Evolutionary conservation across 1,140 invertebrate species (phyloP).

Genomic region (Trachelipus rathkii): DNA sequence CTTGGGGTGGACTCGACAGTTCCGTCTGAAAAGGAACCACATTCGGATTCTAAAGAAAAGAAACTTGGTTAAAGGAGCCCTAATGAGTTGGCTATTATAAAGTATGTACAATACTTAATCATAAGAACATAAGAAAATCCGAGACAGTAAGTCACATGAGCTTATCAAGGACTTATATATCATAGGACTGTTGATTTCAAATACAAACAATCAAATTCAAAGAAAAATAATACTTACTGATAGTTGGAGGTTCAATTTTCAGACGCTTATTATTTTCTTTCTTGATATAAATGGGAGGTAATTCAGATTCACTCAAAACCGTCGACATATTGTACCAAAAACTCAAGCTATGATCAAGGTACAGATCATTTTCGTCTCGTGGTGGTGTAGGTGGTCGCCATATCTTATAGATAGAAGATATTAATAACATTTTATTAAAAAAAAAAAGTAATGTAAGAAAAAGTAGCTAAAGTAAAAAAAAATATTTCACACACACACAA

Average conservation of each 20-base stretch:
- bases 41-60: not conserved
- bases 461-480: not conserved
- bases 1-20: not conserved
- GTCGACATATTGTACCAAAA: conserved; percentile 76
- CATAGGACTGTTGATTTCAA: too few relatives aligned
- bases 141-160: too few relatives aligned
- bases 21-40: not conserved
- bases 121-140: too few relatives aligned
- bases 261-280: conserved; percentile 69
- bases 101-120: too few relatives aligned
- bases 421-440: conserved; percentile 30
- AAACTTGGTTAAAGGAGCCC: conserved; percentile 2
- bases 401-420: conserved; percentile 60
- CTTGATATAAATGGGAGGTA: conserved; percentile 79
- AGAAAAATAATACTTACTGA: conserved; percentile 49
- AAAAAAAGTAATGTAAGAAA: too few relatives aligned
- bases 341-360: conserved; percentile 76
- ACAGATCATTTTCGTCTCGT: conserved; percentile 82
- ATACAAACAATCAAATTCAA: too few relatives aligned
- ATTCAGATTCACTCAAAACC: conserved; percentile 72
- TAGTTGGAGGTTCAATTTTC: conserved; percentile 58
- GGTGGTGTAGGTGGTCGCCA: conserved; percentile 94
- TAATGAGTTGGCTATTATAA: too few relatives aligned
- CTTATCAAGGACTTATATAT: too few relatives aligned
- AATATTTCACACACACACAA: too few relatives aligned